These are phyloP conservation scores for Isurus oxyrinchus DNA, from an alignment of 2,113 vertebrate species.

Conservation along the genomic window DNA sequence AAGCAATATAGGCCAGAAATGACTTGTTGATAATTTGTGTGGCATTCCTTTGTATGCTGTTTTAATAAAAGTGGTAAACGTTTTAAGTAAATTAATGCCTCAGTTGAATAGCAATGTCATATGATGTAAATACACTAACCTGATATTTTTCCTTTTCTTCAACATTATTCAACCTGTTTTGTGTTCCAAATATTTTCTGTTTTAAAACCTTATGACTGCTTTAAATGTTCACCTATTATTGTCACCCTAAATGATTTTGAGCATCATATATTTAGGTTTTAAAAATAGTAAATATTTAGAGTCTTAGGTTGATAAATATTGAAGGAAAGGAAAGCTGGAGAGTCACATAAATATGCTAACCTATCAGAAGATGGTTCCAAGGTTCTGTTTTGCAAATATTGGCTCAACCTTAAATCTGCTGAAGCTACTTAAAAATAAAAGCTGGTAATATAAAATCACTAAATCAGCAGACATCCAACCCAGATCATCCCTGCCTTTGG, in stretches of 20 bases:
- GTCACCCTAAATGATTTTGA: background rate
- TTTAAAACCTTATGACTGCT: background rate
- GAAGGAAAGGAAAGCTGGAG: background rate
- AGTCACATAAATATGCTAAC: too few species aligned
- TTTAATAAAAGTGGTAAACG: background rate
- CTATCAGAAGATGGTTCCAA: background rate
- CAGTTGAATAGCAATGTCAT: background rate
- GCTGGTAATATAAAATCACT: background rate
- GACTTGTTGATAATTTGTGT: background rate
- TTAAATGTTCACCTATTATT: background rate
- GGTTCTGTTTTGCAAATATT: background rate
- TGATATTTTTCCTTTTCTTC: too few species aligned
- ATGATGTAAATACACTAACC: too few species aligned
- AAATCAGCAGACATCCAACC: background rate
- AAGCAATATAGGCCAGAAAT: background rate
- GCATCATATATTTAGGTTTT: background rate
- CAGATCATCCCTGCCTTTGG: background rate
- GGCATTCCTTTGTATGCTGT: background rate
- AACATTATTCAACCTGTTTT: too few species aligned
- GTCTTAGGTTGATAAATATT: background rate
- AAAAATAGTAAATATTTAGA: background rate
- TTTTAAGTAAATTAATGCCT: too few species aligned
- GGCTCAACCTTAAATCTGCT: background rate
- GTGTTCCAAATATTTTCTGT: too few species aligned
- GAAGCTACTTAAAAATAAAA: background rate